Conservation (phyloP, 2,113 vertebrate genomes). For the Seriola quinqueradiata region DNA sequence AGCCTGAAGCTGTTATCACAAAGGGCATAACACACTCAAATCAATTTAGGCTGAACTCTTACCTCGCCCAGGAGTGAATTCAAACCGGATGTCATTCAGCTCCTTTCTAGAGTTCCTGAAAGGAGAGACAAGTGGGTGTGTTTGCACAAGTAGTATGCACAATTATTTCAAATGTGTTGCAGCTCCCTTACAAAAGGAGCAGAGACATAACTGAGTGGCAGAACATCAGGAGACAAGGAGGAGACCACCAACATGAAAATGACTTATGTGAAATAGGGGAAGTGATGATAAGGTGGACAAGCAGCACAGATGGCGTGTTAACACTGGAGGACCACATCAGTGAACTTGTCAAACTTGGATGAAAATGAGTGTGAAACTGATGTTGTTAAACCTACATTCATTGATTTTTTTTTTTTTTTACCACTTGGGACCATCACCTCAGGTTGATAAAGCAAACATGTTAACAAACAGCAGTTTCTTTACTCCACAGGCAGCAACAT, state of each 20-base stretch:
- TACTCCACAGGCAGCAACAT: background rate
- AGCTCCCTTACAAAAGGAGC: background rate
- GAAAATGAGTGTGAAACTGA: background rate
- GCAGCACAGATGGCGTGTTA: background rate
- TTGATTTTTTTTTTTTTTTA: background rate
- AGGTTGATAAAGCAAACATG: background rate
- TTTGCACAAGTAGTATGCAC: background rate
- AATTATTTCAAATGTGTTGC: constrained; percentile 1
- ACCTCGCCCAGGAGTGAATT: constrained; percentile 97
- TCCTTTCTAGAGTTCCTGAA: constrained; percentile 97
- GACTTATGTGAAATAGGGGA: background rate
- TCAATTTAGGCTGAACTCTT: constrained; percentile 38
- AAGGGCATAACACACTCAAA: constrained; percentile 5
- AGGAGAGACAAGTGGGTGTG: constrained; percentile 67
- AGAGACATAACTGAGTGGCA: constrained; percentile 4
- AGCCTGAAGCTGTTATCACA: constrained; percentile 31
- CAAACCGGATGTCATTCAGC: constrained; percentile 98
- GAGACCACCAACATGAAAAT: constrained; percentile 14
- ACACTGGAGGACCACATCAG: background rate
- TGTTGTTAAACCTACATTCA: background rate
- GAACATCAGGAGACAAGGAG: constrained; percentile 20
- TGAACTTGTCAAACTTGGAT: background rate
- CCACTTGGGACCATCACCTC: background rate
- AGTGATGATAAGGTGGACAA: constrained; percentile 14
- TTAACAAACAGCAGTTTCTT: background rate